A percentile compares a stretch with the other conserved stretches of the same genome.
These are phyloP conservation scores for Novumbra hubbsi DNA, from an alignment of 2,797 vertebrate species.

Conservation along the genomic window DNA sequence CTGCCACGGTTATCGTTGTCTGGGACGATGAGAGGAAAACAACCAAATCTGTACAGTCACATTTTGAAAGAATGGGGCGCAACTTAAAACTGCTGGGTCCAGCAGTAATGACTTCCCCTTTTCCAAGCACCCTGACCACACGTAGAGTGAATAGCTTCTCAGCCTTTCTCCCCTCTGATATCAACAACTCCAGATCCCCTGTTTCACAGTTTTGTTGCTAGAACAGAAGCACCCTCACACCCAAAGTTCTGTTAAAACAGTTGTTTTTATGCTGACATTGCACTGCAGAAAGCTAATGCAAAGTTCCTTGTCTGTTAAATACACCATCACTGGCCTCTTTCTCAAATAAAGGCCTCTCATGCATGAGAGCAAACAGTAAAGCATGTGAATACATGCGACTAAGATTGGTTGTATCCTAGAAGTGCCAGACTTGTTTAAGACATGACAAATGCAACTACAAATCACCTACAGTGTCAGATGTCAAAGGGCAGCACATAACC, in stretches of 20 bases:
- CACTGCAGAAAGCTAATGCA: constrained; percentile 17
- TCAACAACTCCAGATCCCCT: constrained; percentile 33
- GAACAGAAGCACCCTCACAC: constrained; percentile 38
- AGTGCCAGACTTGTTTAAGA: not conserved
- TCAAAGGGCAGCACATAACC: not conserved
- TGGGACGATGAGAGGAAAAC: not conserved
- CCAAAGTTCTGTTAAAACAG: constrained; percentile 34
- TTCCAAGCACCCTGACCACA: not conserved
- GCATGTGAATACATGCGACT: not conserved
- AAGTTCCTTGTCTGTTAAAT: constrained; percentile 7
- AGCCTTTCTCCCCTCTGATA: constrained; percentile 23
- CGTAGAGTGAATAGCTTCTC: constrained; percentile 18
- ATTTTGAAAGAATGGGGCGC: constrained; percentile 24
- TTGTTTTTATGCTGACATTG: constrained; percentile 16
- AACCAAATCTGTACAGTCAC: not conserved
- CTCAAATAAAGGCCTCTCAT: no score
- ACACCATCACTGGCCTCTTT: not conserved
- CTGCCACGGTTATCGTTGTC: not conserved
- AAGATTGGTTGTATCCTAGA: not conserved
- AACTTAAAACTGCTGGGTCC: constrained; percentile 36
- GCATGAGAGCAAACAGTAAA: not conserved
- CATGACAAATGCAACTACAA: not conserved
- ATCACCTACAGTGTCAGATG: not conserved
- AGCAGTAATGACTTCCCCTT: constrained; percentile 38
- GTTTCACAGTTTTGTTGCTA: constrained; percentile 38